Conservation (phyloP, 2,888 invertebrate species). For the Acrocyrtus sp. region DNA sequence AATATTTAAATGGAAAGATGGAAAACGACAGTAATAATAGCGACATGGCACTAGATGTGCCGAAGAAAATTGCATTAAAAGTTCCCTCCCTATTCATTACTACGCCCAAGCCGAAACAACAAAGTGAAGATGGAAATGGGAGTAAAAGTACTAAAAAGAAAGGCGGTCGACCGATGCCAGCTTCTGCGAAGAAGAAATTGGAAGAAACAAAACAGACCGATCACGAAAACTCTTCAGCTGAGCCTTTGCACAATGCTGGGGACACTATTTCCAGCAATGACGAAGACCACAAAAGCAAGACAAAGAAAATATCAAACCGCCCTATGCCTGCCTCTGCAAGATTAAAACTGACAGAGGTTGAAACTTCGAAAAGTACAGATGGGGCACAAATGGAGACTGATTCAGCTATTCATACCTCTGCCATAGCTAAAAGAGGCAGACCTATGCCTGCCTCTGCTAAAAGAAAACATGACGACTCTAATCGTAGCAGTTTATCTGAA, state of each 20-base stretch:
- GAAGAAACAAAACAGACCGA: constrained; percentile 11
- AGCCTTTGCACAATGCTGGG: too few relatives aligned
- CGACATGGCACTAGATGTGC: neutral
- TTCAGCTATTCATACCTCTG: neutral
- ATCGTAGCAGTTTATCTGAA: neutral
- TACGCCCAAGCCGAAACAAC: too few relatives aligned
- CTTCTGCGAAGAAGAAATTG: constrained; percentile 19
- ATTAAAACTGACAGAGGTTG: neutral
- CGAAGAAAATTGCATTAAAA: constrained; percentile 30
- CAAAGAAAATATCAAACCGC: neutral
- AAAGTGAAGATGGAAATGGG: neutral
- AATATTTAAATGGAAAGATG: too few relatives aligned
- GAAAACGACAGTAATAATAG: neutral
- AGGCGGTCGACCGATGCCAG: constrained; percentile 18
- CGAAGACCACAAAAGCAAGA: neutral
- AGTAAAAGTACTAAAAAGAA: neutral
- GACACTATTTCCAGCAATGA: too few relatives aligned
- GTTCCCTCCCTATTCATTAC: constrained; percentile 27
- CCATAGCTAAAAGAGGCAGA: neutral
- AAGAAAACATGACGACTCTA: neutral
- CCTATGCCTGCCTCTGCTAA: constrained; percentile 27
- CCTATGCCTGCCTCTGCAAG: constrained; percentile 26
- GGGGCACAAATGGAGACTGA: too few relatives aligned
- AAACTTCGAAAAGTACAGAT: neutral
- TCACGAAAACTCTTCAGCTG: too few relatives aligned